Evolutionary conservation across 2,797 vertebrate genomes (phyloP), one percentile per base, ranked within the genome.

Genomic region (Vultur gryphus): DNA sequence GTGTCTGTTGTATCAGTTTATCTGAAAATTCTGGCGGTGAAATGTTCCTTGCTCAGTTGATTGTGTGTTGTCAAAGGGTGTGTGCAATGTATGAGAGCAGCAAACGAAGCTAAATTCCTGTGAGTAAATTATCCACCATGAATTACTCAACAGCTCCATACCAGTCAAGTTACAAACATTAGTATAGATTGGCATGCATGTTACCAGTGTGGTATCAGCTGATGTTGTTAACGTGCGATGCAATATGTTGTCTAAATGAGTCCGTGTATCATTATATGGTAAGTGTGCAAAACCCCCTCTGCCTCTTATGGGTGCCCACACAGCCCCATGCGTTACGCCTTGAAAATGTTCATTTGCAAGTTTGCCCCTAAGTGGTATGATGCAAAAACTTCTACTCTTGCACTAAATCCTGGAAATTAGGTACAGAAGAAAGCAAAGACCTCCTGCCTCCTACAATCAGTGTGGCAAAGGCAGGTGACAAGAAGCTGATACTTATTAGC

Each of bases 241-340:
- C 41, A 67, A 23, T 69, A 37, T 78, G 65, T 31, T 35, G 21
- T 46, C 54, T 43, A 8, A 58, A 58, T 14, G 35, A 31, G 17
- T 91, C 28, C 0, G 0, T 3, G n/a, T 9, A 19, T 46, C 13
- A 7, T 48, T 33, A 2, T 2, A 61, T 4, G 17, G 18, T 43
- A 41, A 33, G 24, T 12, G 43, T 72, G 41, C 29, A 66, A 52
- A 61, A 39, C 8, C 29, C 18, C 5, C 33, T 89, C 79, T 51
- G 70, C 25, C 31, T 70, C 49, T 82, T 19, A 2, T 2, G 3
- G 21, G 21, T 43, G 19, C 41, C 16, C 35, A 23, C 28, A 6
- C 57, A 65, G n/a, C 18, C 64, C 77, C 33, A 9, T 0, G 13
- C 6, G 5, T 48, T 71, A 12, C 4, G 1, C 58, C 62, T 49